Evolutionary conservation across 2,113 vertebrate genomes (phyloP), one percentile per base, ranked within the genome.

Genomic region (Ophiodon elongatus): DNA sequence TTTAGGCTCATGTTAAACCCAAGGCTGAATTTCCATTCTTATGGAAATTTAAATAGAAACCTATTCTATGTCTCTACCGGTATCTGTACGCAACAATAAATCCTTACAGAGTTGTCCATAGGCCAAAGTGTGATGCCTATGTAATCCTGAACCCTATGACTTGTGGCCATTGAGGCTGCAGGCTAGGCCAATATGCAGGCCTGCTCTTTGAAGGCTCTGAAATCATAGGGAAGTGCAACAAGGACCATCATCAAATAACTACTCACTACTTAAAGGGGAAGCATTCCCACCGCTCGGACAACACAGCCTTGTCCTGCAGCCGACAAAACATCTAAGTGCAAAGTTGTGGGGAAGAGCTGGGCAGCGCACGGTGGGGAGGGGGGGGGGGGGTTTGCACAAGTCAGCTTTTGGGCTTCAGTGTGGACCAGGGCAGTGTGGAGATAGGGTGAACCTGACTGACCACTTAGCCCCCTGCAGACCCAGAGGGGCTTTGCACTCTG

Each of bases 201-300:
- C 88, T 86, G 64, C 91, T 85, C 95, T 96, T 96, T 96, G 95
- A 96, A 96, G 92, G 85, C 77, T 88, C 87, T 89, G 67, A 95
- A 95, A 96, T 96, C 94, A 96, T 94, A 96, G 96, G 94, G 95
- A 95, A 90, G 92, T 88, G 90, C 89, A 88, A 91, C 89, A 91
- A 93, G 94, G 86, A 92, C 93, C 93, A 86, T 95, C 94, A 95
- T 94, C 94, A 96, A 93, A 94, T 94, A 94, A 95, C 84, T 83
- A 86, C 92, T 90, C 92, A 92, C 91, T 89, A 93, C 93, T 95
- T 93, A 94, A 87, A 91, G 79, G 77, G 92, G 92, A 94, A 94
- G 83, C 90, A 91, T 94, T 95, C 94, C 94, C 91, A 93, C 89
- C 91, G 2, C 71, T 73, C 72, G 89, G 71, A 92, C 90, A 92